These are phyloP conservation scores for Apteryx owenii DNA, from an alignment of 2,113 vertebrate genomes.

Conservation along the genomic window DNA sequence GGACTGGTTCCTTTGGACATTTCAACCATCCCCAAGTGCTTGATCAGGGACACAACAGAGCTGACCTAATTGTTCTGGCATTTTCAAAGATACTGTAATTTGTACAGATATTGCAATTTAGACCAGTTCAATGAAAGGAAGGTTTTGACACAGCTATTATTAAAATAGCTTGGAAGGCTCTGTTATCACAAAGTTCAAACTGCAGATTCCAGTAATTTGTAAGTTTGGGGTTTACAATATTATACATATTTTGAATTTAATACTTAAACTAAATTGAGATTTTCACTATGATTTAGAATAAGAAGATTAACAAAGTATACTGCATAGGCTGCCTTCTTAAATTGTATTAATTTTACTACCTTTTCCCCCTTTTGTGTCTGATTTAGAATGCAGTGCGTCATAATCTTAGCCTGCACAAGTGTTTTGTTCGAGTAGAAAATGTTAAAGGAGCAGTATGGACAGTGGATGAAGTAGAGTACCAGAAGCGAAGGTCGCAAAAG, in stretches of 20 bases:
- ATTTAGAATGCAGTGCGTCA: conserved; percentile 97
- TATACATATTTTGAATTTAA: conserved; percentile 80
- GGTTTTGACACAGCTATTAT: conserved; percentile 97
- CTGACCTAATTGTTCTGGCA: conserved; percentile 92
- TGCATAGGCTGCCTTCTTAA: conserved; percentile 74
- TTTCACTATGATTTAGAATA: conserved; percentile 74
- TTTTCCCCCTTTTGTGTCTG: conserved; percentile 75
- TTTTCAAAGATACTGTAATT: conserved; percentile 93
- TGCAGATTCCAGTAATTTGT: conserved; percentile 84
- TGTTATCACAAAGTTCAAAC: conserved; percentile 88
- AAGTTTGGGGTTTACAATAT: conserved; percentile 78
- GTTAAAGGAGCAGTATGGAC: conserved; percentile 99
- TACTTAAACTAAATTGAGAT: conserved; percentile 78
- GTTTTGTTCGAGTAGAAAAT: conserved; percentile 99
- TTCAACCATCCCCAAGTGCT: conserved; percentile 87
- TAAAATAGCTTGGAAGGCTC: conserved; percentile 92
- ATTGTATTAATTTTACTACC: conserved; percentile 76
- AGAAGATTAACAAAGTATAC: conserved; percentile 77
- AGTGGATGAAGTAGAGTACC: conserved; percentile 98
- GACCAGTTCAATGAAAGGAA: conserved; percentile 89
- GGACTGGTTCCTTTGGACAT: conserved; percentile 90
- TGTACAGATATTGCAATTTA: conserved; percentile 96
- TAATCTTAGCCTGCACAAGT: conserved; percentile 99
- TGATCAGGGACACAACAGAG: conserved; percentile 87
- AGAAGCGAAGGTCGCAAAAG: conserved; percentile 99